Evolutionary conservation across 2,797 vertebrate species (phyloP), one percentile per base, ranked within the genome.

Genomic region (Vultur gryphus): DNA sequence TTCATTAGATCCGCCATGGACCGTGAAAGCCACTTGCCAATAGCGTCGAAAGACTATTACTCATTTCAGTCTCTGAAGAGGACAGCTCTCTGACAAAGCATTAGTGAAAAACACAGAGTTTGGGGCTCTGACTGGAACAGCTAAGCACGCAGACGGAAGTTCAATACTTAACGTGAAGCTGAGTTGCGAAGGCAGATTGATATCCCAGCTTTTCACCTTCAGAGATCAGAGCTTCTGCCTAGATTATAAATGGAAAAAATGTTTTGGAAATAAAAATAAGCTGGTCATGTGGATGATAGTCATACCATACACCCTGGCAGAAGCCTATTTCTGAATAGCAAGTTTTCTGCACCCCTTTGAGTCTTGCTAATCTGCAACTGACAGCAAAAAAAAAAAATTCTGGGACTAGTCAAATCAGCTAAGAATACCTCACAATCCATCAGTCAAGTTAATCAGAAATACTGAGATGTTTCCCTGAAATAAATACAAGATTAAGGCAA

Each of bases 1-100:
- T 85, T 97, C 97, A 95, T 97, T 97, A 97, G 94, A 85, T 96
- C 93, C 4, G 48, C 85, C 67, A 66, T 52, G 73, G 92, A 97
- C 93, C 58, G 7, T 96, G 97, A 97, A 97, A 98, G 90, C 75
- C 84, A 94, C 96, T 97, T 97, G 96, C 94, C 97, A 98, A 79
- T 94, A 97, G 91, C 90, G 95, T 91, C 3, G 1, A 65, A 95
- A 95, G 90, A 84, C 84, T 80, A 73, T 96, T 96, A 94, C 86
- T 96, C 87, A 93, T 80, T 93, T 92, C 96, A 97, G 21, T 73
- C 73, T 97, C 90, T 89, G 95, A 91, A 46, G 89, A 97, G 83
- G 91, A 91, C 62, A 96, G 76, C 66, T 58, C 83, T 92, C 95
- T 84, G 84, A 92, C 72, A 95, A 92, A 92, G 95, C 73, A 86